Evolutionary conservation across 2,888 invertebrate species (phyloP).

Genomic region (Drosophila flavopinicola): DNA sequence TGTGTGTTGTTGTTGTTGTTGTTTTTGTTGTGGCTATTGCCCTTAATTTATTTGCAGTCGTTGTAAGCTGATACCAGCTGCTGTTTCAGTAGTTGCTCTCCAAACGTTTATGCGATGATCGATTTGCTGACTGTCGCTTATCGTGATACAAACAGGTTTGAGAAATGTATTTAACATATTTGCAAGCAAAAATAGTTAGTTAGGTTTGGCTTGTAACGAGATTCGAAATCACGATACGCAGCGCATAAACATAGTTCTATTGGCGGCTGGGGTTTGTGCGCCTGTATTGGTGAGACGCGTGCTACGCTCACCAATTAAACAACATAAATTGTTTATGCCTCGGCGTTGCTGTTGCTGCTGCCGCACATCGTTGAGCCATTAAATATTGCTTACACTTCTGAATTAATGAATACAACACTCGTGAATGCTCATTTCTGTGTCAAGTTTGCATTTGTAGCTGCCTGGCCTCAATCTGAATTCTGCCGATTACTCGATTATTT

Average conservation of each 20-base stretch:
- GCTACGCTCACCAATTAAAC: slow-evolving; percentile 50
- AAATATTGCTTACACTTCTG: slow-evolving; percentile 66
- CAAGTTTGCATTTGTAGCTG: slow-evolving; percentile 62
- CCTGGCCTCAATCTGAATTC: slow-evolving; percentile 56
- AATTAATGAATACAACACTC: slow-evolving; percentile 61
- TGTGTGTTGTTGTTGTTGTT: slow-evolving; percentile 23
- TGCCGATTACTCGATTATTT: slow-evolving; percentile 9
- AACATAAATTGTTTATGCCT: slow-evolving; percentile 51
- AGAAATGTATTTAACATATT: too few species aligned
- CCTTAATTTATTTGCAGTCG: slow-evolving; percentile 53
- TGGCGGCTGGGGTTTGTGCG: neutral
- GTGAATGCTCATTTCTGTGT: slow-evolving; percentile 59
- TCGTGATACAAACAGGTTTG: too few species aligned
- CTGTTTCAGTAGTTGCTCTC: slow-evolving; percentile 22
- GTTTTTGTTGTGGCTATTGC: slow-evolving; percentile 48
- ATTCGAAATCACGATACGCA: slow-evolving; percentile 8
- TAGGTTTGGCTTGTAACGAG: slow-evolving; percentile 4
- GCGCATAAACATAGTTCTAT: slow-evolving; percentile 35
- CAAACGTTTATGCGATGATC: slow-evolving; percentile 44
- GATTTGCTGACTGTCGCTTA: neutral
- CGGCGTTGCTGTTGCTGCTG: slow-evolving; percentile 15
- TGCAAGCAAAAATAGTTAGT: too few species aligned
- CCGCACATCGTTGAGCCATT: slow-evolving; percentile 41
- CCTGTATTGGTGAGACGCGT: slow-evolving; percentile 24
- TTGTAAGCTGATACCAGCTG: slow-evolving; percentile 50